Base-by-base conservation (phyloP, 2,113 vertebrate genomes). In the Apteryx mantelli region DNA sequence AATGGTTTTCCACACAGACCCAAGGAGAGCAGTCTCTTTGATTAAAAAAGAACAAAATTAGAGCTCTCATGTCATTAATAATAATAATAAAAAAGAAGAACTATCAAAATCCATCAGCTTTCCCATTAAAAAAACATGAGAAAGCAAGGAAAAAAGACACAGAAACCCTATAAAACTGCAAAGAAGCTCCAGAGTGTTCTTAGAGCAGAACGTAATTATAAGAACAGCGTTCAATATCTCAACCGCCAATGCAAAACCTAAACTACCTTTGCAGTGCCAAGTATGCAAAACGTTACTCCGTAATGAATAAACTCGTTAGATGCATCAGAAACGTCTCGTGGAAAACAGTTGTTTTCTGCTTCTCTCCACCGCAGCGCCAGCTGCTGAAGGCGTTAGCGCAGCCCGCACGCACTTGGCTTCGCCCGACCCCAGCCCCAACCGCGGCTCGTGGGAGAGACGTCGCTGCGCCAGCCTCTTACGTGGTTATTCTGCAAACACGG, bases 401-500 rank as follows among this genome's bases (percentile, higher is more conserved):
- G 32, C n/a, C 60, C 50, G 42, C 19, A n/a, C 12, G 3, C 20
- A 25, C n/a, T 48, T 4, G 2, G 1, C 8, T 14, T 14, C 10
- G 6, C 66, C 66, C 36, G 66, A 48, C 9, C 40, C 30, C 11
- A 63, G 26, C 40, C n/a, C 16, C 65, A 16, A 48, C 20, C n/a
- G 24, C 5, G 1, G 0, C 0, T 26, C 6, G 2, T 12, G 26
- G 46, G 68, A 52, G 28, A 73, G 38, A 34, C 8, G 75, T 75
- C 34, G 7, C 2, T 5, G 12, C 38, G n/a, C 42, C 65, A 24
- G 17, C 56, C 22, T 73, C 98, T 98, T 93, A 99, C 99, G 86
- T 99, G 98, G 92, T 98, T 99, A 68, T 99, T 99, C 71, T 99
- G 98, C 76, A 99, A 91, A 40, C 89, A 97, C 0, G 98, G 98